Percentiles rank a stretch among this genome's conserved stretches.
These are phyloP conservation scores for Parnassius smintheus DNA, from an alignment of 2,888 invertebrate species.

Conservation along the genomic window DNA sequence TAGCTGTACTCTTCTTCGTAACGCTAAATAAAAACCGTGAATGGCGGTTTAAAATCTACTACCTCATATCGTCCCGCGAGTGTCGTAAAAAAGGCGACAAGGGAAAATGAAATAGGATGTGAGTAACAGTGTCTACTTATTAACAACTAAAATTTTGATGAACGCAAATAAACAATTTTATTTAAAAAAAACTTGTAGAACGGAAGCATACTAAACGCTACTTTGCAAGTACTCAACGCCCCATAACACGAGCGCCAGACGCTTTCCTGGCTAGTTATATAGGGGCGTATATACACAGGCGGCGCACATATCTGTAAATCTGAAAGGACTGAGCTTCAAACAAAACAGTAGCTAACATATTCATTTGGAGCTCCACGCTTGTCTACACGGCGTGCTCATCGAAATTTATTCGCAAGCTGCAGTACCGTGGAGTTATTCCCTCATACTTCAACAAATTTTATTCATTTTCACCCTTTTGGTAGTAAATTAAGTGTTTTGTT, in stretches of 20 bases:
- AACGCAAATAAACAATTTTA: too few species aligned
- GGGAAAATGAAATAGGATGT: too few species aligned
- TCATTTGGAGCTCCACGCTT: slow-evolving; percentile 32
- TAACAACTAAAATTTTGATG: too few species aligned
- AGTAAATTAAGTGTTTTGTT: neutral
- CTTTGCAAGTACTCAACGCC: slow-evolving; percentile 52
- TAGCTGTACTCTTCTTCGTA: too few species aligned
- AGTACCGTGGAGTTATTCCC: slow-evolving; percentile 10
- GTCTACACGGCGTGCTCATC: slow-evolving; percentile 3
- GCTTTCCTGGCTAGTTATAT: slow-evolving; percentile 35
- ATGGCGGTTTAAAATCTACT: too few species aligned
- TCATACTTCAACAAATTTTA: slow-evolving; percentile 6
- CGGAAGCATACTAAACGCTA: slow-evolving; percentile 39
- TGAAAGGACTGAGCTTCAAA: slow-evolving; percentile 43
- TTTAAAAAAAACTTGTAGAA: neutral
- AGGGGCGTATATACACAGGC: slow-evolving; percentile 27
- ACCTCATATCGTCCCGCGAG: too few species aligned
- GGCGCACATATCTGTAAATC: slow-evolving; percentile 42
- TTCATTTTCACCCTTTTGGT: neutral
- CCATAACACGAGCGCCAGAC: slow-evolving; percentile 54
- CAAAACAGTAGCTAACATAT: slow-evolving; percentile 35
- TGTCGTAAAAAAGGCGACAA: too few species aligned
- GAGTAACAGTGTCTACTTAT: too few species aligned
- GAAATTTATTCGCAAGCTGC: slow-evolving; percentile 2
- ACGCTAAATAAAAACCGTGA: too few species aligned